Percentiles rank a stretch among this genome's conserved stretches.
Conservation (phyloP, 2,797 vertebrate species). For the Enteromius anoplus region DNA sequence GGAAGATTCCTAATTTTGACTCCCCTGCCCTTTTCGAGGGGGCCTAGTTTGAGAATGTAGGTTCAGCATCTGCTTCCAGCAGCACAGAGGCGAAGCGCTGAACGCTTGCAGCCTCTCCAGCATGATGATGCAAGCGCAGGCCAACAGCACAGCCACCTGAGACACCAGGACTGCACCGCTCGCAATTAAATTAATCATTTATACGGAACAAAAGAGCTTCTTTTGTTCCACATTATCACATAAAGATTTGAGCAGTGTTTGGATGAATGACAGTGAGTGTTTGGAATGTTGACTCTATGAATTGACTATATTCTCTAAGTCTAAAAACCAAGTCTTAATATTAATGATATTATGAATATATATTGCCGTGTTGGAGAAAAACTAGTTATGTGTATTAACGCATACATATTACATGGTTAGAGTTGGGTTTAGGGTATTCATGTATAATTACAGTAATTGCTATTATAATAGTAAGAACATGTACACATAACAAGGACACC, state of each 20-base stretch:
- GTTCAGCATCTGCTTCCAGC: conserved; percentile 54
- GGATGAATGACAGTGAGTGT: background rate
- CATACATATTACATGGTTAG: too few species aligned
- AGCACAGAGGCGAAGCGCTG: conserved; percentile 22
- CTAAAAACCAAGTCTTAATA: background rate
- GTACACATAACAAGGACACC: too few species aligned
- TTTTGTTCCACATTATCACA: conserved; percentile 41
- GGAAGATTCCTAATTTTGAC: conserved; percentile 51
- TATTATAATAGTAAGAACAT: too few species aligned
- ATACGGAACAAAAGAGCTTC: conserved; percentile 40
- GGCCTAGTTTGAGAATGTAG: conserved; percentile 50
- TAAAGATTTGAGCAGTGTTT: conserved; percentile 29
- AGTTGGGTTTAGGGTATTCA: too few species aligned
- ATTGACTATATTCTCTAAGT: background rate
- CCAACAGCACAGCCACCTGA: conserved; percentile 57
- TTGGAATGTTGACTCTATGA: background rate
- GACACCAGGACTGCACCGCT: conserved; percentile 7
- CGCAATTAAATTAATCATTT: conserved; percentile 52
- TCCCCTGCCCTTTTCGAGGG: conserved; percentile 49
- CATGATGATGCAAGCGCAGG: conserved; percentile 57
- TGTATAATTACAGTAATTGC: too few species aligned
- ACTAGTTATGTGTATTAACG: too few species aligned
- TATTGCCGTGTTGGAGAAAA: too few species aligned
- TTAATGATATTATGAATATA: too few species aligned
- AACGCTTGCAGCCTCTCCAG: conserved; percentile 35